Evolutionary conservation across 2,797 vertebrate genomes (phyloP).

Genomic region (Hyperoplus lanceolatus): DNA sequence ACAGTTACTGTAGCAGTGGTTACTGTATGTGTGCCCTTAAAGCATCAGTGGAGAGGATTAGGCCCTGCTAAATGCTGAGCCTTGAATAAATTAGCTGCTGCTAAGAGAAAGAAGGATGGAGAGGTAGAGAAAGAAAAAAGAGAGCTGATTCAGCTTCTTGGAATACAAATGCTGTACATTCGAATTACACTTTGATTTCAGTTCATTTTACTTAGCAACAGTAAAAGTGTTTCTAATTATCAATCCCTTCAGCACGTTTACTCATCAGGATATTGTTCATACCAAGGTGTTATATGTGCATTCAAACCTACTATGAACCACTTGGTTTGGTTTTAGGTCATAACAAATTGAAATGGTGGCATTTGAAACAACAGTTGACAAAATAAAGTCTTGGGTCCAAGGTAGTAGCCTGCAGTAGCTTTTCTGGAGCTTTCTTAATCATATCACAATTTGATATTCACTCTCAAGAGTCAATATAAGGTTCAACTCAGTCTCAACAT

Average conservation of each 20-base stretch:
- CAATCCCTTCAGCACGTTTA: background rate
- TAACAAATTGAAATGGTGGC: no score
- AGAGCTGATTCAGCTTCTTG: slow-evolving; percentile 35
- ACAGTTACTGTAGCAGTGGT: slow-evolving; percentile 71
- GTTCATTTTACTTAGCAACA: background rate
- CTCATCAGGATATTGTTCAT: no score
- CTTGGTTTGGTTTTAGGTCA: no score
- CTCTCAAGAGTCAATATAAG: background rate
- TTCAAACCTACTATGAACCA: background rate
- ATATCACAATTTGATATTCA: background rate
- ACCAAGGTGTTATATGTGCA: no score
- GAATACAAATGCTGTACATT: slow-evolving; percentile 22
- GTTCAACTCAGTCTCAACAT: no score
- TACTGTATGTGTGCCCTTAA: slow-evolving; percentile 68
- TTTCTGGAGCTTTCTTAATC: background rate
- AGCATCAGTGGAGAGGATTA: slow-evolving; percentile 76
- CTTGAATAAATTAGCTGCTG: slow-evolving; percentile 75
- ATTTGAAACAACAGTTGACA: no score
- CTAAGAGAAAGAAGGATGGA: slow-evolving; percentile 19
- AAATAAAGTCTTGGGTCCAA: background rate
- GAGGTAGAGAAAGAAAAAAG: slow-evolving; percentile 3
- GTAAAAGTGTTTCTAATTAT: slow-evolving; percentile 4
- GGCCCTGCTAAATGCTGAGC: slow-evolving; percentile 76
- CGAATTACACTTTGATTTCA: slow-evolving; percentile 33
- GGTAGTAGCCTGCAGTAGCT: background rate